Evolutionary conservation across 2,113 vertebrate genomes (phyloP), one percentile per base, ranked within the genome.

Genomic region (Piliocolobus tephrosceles): DNA sequence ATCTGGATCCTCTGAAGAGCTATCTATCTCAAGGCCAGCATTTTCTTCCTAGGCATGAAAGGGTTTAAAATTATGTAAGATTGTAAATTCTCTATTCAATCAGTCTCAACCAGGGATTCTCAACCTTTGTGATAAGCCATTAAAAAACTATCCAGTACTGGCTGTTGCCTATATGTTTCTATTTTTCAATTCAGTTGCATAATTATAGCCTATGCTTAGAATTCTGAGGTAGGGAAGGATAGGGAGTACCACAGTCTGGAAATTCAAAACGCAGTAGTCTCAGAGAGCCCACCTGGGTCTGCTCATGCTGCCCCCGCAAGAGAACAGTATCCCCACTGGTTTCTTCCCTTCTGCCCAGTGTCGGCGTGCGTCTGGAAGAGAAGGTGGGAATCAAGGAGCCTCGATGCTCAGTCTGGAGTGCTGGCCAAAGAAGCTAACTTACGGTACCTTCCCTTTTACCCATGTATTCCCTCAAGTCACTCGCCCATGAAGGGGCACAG

Each of bases 11-110:
- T 98, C 96, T 55, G 96, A 92, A 90, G 92, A 78, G 23, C 89
- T 95, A 88, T 92, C 96, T 97, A 96, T 32, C 88, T 92, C 95
- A 83, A 91, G 32, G 88, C 30, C 86, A 40, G 94, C 90, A 25
- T 95, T 88, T 96, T 98, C 85, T 88, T 79, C 98, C 98, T 98
- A 98, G 97, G 92, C 97, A 98, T 27, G 96, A 98, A 96, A 98
- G 96, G 97, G 96, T 96, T 96, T 82, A 96, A 92, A 88, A 92
- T 96, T 78, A 96, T 0, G 55, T 95, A 88, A 97, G 97, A 93
- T 70, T 88, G 93, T 23, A 73, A 73, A 78, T 76, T 90, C 75
- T 88, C 93, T 57, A 38, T 27, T 88, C 40, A n/a, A 40, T 86
- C 57, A 20, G 87, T 84, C 90, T 94, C 88, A 88, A 87, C 97